Percentiles rank a stretch among this genome's conserved stretches.
phyloP scores from a whole-genome alignment of 1,140 invertebrate species.

The Scaptomyza graminum region DNA sequence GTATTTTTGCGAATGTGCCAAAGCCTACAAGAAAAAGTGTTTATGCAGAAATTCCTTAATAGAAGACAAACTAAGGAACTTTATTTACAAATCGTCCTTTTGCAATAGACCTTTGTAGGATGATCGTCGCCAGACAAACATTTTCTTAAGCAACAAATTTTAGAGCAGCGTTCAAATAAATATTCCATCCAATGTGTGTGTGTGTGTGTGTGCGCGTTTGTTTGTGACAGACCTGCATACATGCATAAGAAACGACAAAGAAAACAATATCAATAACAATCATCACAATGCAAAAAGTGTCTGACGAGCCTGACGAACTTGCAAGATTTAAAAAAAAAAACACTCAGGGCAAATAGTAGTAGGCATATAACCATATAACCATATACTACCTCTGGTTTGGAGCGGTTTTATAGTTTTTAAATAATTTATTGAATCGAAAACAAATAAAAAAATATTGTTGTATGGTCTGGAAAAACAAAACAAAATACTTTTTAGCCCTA shows the following conservation, averaged over 20 bases:
- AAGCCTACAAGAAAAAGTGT: background rate
- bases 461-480: conserved; percentile 13
- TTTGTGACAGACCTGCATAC: background rate
- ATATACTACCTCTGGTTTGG: conserved; percentile 49
- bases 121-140: background rate
- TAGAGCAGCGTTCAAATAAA: conserved; percentile 48
- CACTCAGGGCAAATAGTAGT: conserved; percentile 2
- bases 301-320: conserved; percentile 12
- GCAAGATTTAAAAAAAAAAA: too few relatives aligned
- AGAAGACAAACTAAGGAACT: background rate
- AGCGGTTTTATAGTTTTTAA: conserved; percentile 61
- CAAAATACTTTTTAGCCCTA: conserved; percentile 6
- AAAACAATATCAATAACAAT: background rate
- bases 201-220: conserved; percentile 1
- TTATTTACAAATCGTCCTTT: background rate
- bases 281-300: conserved; percentile 22
- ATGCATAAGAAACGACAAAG: background rate
- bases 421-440: conserved; percentile 56
- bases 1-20: background rate
- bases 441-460: conserved; percentile 6
- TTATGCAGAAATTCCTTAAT: background rate
- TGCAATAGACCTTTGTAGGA: background rate
- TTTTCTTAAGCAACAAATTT: background rate
- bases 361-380: too few relatives aligned
- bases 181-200: conserved; percentile 51